Evolutionary conservation across 2,888 invertebrate species (phyloP).

Genomic region (Tridacna gigas): DNA sequence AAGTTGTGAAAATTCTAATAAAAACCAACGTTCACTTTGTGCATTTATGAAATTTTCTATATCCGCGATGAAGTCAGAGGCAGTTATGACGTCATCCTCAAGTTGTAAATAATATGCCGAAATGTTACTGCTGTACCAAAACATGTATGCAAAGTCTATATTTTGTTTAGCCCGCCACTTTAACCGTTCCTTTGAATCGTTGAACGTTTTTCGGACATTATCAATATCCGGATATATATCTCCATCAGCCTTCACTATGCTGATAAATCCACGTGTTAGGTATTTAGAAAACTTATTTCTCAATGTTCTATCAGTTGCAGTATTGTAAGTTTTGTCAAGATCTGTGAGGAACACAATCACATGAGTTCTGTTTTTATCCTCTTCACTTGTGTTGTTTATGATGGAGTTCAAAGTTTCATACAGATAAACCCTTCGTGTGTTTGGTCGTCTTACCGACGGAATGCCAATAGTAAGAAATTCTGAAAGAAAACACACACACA

Average conservation of each 20-base stretch:
- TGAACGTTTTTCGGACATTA: constrained; percentile 76
- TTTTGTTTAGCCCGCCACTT: constrained; percentile 85
- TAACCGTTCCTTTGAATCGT: constrained; percentile 81
- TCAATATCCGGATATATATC: constrained; percentile 74
- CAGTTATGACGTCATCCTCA: constrained; percentile 84
- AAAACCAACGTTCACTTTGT: constrained; percentile 61
- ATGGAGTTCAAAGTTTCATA: constrained; percentile 83
- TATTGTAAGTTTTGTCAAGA: constrained; percentile 74
- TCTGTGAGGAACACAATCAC: constrained; percentile 84
- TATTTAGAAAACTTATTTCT: constrained; percentile 62
- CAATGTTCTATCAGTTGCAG: constrained; percentile 58
- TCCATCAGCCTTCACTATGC: constrained; percentile 79
- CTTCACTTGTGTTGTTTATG: constrained; percentile 77
- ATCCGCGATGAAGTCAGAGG: constrained; percentile 79
- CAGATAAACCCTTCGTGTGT: constrained; percentile 81
- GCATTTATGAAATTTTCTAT: constrained; percentile 80
- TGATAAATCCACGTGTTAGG: constrained; percentile 82
- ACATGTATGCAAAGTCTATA: constrained; percentile 84
- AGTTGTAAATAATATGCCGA: constrained; percentile 83
- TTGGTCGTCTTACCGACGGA: constrained; percentile 83
- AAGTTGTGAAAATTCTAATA: constrained; percentile 70
- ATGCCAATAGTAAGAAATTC: constrained; percentile 85
- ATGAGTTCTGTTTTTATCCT: constrained; percentile 77
- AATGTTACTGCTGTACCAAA: constrained; percentile 78
- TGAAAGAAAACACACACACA: constrained; percentile 45